Base-by-base conservation (phyloP, 2,797 vertebrate species). In the Spinibarbus caldwelli region DNA sequence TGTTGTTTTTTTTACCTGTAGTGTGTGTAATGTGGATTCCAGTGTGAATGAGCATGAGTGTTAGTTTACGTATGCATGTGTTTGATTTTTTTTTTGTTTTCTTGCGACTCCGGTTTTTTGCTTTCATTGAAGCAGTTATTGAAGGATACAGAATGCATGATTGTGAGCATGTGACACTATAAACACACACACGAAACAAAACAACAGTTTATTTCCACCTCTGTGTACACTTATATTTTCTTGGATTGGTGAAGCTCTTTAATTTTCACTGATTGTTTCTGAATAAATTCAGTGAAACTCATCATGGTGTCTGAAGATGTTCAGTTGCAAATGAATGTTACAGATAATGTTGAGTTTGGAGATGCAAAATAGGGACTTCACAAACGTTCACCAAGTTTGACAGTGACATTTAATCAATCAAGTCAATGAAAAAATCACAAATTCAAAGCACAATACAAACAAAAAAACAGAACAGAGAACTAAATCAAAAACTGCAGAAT, bases 101-200 rank as follows among this genome's bases (percentile, higher is more conserved):
- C 6, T 66, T 17, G 15, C 52, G 84, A 89, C 89, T 90, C 89
- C 87, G 88, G 89, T 86, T 84, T 84, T 89, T 87, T 80, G 76
- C 83, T 85, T 85, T 26, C 4, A 78, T n/a, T 5, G 79, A 89
- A 89, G 89, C 87, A 86, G 66, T 68, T 85, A 57, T 70, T 91
- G 88, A 89, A 89, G 88, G 86, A 91, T 17, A 49, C 72, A 49
- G 71, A 82, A 78, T 43, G 75, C 41, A 67, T 70, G 19, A 64
- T 36, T 86, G 76, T 80, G 75, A 85, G 36, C 47, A 23, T 38
- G 62, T 41, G 23, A 68, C 57, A 43, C 62, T 83, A 70, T 64
- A 73, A 47, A 52, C 59, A 72, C 77, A 76, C 47, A 76, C 17
- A 54, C 14, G 14, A 66, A 66, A 47, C 9, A 23, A 68, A 12